Evolutionary conservation across 2,888 invertebrate genomes (phyloP).

Genomic region (Brachyptera risi): DNA sequence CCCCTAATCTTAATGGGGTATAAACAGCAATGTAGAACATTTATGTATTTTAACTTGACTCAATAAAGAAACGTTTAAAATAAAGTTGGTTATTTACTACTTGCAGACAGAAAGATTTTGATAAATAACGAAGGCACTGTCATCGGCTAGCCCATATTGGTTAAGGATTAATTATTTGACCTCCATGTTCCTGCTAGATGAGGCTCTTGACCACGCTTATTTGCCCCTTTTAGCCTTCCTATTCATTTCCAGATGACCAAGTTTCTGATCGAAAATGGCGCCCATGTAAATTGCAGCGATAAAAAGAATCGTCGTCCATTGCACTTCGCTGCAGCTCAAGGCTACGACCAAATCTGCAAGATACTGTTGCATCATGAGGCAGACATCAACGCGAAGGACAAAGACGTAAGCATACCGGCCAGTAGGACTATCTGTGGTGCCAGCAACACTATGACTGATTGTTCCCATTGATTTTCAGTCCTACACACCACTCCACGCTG

Average conservation of each 20-base stretch:
- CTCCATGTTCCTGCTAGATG: too few relatives aligned
- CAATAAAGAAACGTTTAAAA: too few relatives aligned
- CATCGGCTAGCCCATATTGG: too few relatives aligned
- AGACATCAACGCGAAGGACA: conserved; percentile 50
- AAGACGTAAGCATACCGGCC: conserved; percentile 40
- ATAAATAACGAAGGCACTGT: too few relatives aligned
- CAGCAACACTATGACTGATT: too few relatives aligned
- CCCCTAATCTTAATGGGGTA: too few relatives aligned
- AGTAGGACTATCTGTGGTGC: not conserved
- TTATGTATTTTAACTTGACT: too few relatives aligned
- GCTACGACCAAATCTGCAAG: conserved; percentile 49
- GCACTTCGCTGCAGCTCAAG: conserved; percentile 60
- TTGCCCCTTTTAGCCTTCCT: too few relatives aligned
- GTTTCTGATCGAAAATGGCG: conserved; percentile 51
- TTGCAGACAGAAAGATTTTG: too few relatives aligned
- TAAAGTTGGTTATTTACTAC: too few relatives aligned
- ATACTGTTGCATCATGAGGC: conserved; percentile 46
- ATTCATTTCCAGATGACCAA: conserved; percentile 47
- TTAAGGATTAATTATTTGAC: too few relatives aligned
- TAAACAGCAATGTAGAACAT: too few relatives aligned
- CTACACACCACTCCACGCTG: conserved; percentile 60
- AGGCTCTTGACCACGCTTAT: not conserved
- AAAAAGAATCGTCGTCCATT: conserved; percentile 58
- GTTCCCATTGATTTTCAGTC: conserved; percentile 35
- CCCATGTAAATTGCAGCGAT: conserved; percentile 58